Base-by-base conservation (phyloP, 1,140 invertebrate genomes). In the Drosophila neocordata region DNA sequence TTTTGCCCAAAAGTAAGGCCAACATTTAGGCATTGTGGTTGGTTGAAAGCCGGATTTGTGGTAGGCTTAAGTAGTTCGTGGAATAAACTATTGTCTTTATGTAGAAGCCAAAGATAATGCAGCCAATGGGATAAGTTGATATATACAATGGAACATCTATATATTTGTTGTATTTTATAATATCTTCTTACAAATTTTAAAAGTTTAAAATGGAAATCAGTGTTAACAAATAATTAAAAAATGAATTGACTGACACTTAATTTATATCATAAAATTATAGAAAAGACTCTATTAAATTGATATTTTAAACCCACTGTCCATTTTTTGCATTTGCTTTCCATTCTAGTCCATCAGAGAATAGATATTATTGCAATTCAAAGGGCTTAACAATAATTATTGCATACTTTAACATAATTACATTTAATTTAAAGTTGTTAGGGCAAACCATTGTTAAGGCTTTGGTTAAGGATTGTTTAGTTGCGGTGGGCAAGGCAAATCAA, bases 351-450 rank as follows among this genome's bases (percentile, higher is more conserved):
- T 15, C 27, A 7, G 8, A 31, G 27, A 20, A 35, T 8, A 38
- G n/a, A 75, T 41, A 63, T 63, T 51, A 59, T 69, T 65, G 44
- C 65, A 64, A 31, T 31, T 6, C 6, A 31, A 31, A 27, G 52
- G 74, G 69, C 69, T 79, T 79, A 71, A 74, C 68, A 62, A 66
- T 76, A 87, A 87, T 82, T 82, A 88, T 88, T 82, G 75, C 82
- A 87, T 87, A 87, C 82, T 87, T 85, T 79, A 75, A 65, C 82
- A 71, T 78, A 69, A 70, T 78, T 87, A 64, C 60, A 82, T 82
- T 78, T 82, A 73, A 82, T 87, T 87, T 87, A 63, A 82, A 87
- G 74, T 87, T 87, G 87, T 87, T 82, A 82, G 79, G 56, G 51
- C 20, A 71, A 63, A 71, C 58, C 52, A 67, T 79, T 60, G 72